Evolutionary conservation across 2,113 vertebrate species (phyloP).

Genomic region (human (Homo sapiens)): DNA sequence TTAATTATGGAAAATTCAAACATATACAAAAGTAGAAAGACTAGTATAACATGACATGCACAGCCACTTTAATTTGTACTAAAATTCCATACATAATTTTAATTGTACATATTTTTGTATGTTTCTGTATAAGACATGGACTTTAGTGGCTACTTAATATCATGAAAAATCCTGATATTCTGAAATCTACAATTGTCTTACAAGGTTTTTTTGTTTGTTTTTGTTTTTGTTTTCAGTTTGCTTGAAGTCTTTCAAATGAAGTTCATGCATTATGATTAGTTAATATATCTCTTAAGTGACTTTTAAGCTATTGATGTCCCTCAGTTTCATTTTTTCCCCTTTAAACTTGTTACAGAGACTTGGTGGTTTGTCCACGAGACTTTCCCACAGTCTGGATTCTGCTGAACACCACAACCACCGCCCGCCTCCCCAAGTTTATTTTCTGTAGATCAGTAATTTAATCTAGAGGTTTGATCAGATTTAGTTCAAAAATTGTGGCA

Average conservation of each 20-base stretch:
- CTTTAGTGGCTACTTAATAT: neutral
- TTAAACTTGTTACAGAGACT: neutral
- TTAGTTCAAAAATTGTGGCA: neutral
- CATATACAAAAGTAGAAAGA: neutral
- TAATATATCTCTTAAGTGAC: neutral
- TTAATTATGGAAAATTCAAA: slow-evolving; percentile 5
- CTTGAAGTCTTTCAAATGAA: neutral
- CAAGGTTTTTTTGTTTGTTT: neutral
- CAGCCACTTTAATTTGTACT: neutral
- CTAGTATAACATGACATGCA: neutral
- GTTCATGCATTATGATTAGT: neutral
- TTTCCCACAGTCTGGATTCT: neutral
- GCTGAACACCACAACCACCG: neutral
- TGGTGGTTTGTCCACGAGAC: neutral
- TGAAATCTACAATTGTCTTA: neutral
- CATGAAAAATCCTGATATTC: neutral
- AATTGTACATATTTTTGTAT: neutral
- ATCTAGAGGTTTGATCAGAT: neutral
- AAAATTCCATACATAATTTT: neutral
- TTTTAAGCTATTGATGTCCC: neutral
- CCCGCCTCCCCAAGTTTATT: neutral
- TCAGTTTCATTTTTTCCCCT: neutral
- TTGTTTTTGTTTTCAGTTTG: too few relatives aligned
- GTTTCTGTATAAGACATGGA: neutral
- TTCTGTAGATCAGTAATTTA: neutral